Evolutionary conservation across 2,113 vertebrate species (phyloP).

Genomic region (Vicugna pacos): DNA sequence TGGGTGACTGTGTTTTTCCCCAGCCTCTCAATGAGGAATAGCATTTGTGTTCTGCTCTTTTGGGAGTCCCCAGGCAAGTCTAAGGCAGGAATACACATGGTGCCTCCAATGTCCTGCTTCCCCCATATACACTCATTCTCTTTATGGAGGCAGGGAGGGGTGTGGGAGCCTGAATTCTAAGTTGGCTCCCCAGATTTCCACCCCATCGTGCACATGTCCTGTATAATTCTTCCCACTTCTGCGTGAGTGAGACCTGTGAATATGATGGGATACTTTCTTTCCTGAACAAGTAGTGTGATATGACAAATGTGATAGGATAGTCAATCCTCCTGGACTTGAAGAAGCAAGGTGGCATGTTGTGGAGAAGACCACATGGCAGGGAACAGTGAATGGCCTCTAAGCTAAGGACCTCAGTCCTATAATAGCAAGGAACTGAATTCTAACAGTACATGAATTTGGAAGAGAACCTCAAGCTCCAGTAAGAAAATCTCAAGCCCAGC

Average conservation of each 20-base stretch:
- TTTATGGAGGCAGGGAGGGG: rapidly evolving
- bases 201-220: rapidly evolving
- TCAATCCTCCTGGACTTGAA: background rate
- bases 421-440: background rate
- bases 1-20: background rate
- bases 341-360: background rate
- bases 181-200: background rate
- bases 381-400: background rate
- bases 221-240: background rate
- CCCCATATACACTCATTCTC: background rate
- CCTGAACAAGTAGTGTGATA: background rate
- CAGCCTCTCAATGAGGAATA: background rate
- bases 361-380: background rate
- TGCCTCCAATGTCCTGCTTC: background rate
- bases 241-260: background rate
- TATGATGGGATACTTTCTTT: background rate
- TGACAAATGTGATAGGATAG: background rate
- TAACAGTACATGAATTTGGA: background rate
- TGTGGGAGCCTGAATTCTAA: background rate
- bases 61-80: background rate
- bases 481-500: background rate
- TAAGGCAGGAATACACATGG: background rate
- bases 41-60: background rate
- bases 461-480: background rate
- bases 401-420: background rate